Percentiles rank a stretch among this genome's conserved stretches.
phyloP scores from a whole-genome alignment of 1,140 invertebrate genomes.

The Spodoptera frugiperda region DNA sequence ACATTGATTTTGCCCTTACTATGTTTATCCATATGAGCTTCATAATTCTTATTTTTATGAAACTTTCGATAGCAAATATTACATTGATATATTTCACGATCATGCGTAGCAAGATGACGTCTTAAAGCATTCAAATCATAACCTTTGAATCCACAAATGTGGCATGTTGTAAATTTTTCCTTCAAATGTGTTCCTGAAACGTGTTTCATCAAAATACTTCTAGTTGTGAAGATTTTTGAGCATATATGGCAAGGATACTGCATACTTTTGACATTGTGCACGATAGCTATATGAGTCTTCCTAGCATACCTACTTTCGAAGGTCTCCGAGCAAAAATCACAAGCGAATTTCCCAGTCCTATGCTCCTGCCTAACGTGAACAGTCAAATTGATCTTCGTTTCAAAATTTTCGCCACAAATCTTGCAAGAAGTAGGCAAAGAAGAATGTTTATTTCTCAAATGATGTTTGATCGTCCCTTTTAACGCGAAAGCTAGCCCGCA shows the following conservation, averaged over 20 bases:
- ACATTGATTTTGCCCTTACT: background rate
- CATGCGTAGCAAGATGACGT: background rate
- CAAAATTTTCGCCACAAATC: background rate
- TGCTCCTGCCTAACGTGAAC: background rate
- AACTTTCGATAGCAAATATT: background rate
- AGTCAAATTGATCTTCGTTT: background rate
- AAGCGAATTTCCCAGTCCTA: background rate
- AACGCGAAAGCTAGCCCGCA: constrained; percentile 2
- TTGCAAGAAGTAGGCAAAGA: background rate
- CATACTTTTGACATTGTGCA: background rate
- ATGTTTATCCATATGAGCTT: background rate
- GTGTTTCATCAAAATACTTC: background rate
- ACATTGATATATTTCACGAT: background rate
- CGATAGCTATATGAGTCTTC: background rate
- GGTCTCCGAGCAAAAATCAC: background rate
- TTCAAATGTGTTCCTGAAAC: background rate
- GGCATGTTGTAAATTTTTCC: constrained; percentile 2
- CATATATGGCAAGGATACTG: background rate
- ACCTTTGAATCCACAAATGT: background rate
- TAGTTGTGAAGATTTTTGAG: background rate
- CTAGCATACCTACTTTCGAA: background rate
- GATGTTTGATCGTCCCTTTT: constrained; percentile 1
- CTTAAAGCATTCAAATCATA: background rate
- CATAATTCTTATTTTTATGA: background rate
- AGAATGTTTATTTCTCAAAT: background rate